A percentile compares a stretch with the other conserved stretches of the same genome.
Conservation (phyloP, 2,797 vertebrate species). For the Chrysocyon brachyurus region DNA sequence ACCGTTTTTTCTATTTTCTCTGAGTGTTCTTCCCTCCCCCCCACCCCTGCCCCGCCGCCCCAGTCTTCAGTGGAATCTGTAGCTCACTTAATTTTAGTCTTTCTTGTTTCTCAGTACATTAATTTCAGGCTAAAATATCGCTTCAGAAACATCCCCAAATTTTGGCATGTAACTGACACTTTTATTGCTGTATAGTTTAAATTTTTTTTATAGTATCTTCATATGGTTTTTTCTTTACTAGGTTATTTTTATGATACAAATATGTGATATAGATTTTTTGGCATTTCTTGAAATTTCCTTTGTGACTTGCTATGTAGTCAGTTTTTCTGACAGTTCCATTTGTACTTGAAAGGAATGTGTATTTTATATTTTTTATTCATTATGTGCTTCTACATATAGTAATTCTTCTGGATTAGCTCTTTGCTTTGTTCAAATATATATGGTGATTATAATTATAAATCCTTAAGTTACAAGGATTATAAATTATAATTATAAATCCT, state of each 20-base stretch:
- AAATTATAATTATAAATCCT: neutral
- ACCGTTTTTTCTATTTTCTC: neutral
- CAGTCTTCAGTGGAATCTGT: neutral
- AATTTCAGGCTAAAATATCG: neutral
- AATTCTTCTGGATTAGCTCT: conserved; percentile 4
- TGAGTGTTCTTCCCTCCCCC: rapidly evolving
- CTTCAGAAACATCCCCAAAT: neutral
- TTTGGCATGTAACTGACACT: neutral
- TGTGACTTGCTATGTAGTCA: neutral
- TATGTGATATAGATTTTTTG: neutral
- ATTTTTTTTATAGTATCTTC: neutral
- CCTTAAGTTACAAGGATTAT: neutral
- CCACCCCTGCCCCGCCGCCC: rapidly evolving
- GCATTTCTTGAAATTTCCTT: conserved; percentile 27
- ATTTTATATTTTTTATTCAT: conserved; percentile 38
- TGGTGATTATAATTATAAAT: neutral
- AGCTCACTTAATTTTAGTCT: conserved; percentile 35
- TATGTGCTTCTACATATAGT: neutral
- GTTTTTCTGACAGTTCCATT: neutral
- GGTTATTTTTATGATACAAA: neutral
- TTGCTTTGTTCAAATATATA: conserved; percentile 14
- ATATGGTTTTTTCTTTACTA: neutral
- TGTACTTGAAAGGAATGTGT: conserved; percentile 21
- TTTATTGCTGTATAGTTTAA: neutral
- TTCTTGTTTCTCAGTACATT: conserved; percentile 46